A percentile compares a stretch with the other conserved stretches of the same genome.
Evolutionary conservation across 2,888 invertebrate species (phyloP).

Genomic region (Gryllus longicercus): DNA sequence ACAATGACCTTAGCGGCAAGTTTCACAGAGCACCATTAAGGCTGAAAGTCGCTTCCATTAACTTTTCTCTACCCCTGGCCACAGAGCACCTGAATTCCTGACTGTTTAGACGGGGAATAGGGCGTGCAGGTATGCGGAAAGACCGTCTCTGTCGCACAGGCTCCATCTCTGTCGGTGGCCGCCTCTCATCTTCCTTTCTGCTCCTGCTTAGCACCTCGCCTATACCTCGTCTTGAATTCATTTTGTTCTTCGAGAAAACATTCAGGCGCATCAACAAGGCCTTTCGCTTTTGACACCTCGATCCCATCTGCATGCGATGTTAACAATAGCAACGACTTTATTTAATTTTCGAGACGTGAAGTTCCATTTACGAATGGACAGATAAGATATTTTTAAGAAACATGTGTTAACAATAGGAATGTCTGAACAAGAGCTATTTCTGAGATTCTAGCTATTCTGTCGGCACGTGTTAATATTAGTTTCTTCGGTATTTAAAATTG

Average conservation of each 20-base stretch:
- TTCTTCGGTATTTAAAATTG: too few species aligned
- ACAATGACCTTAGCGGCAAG: conserved; percentile 32
- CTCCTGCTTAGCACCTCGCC: conserved; percentile 18
- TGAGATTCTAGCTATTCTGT: too few species aligned
- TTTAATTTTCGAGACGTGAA: too few species aligned
- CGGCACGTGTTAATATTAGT: too few species aligned
- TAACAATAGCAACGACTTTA: too few species aligned
- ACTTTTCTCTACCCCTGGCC: conserved; percentile 17
- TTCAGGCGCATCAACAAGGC: background rate
- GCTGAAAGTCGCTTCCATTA: conserved; percentile 29
- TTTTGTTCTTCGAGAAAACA: conserved; percentile 20
- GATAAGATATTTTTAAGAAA: too few species aligned
- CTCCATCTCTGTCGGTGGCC: conserved; percentile 1
- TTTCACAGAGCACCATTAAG: conserved; percentile 30
- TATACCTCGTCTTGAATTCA: conserved; percentile 21
- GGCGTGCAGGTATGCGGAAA: conserved; percentile 30
- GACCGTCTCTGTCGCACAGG: background rate
- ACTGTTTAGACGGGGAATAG: background rate
- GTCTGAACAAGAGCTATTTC: too few species aligned
- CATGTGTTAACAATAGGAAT: too few species aligned
- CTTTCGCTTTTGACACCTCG: too few species aligned
- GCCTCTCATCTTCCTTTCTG: background rate
- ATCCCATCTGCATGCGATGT: too few species aligned
- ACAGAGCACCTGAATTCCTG: background rate
- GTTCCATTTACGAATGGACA: too few species aligned